Base-by-base conservation (phyloP, 2,888 invertebrate genomes). In the Eupithecia exiguata region DNA sequence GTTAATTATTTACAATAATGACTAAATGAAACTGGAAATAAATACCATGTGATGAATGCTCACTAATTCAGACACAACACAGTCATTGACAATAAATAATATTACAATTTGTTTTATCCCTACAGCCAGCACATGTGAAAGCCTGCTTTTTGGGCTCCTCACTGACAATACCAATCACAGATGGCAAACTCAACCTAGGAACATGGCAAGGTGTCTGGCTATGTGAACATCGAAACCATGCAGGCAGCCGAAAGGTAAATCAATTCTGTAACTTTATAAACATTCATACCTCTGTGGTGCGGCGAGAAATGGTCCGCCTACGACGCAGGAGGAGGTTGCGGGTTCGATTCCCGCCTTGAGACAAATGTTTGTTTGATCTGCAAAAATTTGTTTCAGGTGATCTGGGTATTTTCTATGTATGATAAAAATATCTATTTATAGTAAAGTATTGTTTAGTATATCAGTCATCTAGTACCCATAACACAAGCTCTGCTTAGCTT, bases 131-230 rank as follows among this genome's bases (percentile, higher is more conserved):
- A 82, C 99, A 99, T 91, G 98, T 99, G 84, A 99, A 99, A 94
- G 98, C 99, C 78, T 98, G 98, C 92, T 98, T 99, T 93, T 95
- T 99, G 88, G 99, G 99, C 84, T 98, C 98, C 81, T 98, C 98
- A 82, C 95, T 99, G 89, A 98, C 98, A 86, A 98, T 99, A 91
- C 99, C 99, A 81, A 98, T 99, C 90, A 98, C 98, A 82, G 98
- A 99, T 88, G 99, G 99, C 85, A 98, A 98, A 93, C 95, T 99
- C 87, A 98, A 98, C 89, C 95, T 99, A 87, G 99, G 99, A 84
- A 98, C 98, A 85, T 99, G 99, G 99, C 99, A 99, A 95, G 99
- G 99, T 79, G 97, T 99, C 82, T 99, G 99, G 99, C 96, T 99
- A 84, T 99, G 99, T 95, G 99, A 99, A 94, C 99, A 99, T 95